Conservation (phyloP, 2,113 vertebrate genomes). For the Isurus oxyrinchus region DNA sequence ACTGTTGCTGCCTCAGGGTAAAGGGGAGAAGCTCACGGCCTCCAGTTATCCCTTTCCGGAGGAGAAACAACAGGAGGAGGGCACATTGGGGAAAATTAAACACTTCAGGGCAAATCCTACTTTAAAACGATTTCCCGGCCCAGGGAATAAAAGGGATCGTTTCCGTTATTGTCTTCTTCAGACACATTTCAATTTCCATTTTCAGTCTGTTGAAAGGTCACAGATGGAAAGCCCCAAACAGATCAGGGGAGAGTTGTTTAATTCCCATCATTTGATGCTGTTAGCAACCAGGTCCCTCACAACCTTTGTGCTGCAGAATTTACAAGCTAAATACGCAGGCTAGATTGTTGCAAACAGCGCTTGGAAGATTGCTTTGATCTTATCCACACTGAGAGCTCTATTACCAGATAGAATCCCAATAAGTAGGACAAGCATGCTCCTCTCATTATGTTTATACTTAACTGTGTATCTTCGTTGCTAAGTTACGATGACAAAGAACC, state of each 20-base stretch:
- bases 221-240: background rate
- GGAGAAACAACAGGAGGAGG: background rate
- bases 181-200: background rate
- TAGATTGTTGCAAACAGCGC: slow-evolving; percentile 65
- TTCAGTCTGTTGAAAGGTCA: background rate
- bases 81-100: background rate
- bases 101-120: background rate
- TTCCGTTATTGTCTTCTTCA: background rate
- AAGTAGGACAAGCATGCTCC: slow-evolving; percentile 34
- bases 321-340: slow-evolving; percentile 84
- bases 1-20: no score
- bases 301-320: slow-evolving; percentile 54
- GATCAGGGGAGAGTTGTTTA: background rate
- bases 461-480: slow-evolving; percentile 1
- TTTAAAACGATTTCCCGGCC: background rate
- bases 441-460: background rate
- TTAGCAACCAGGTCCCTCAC: slow-evolving; percentile 16
- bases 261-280: slow-evolving; percentile 21
- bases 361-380: slow-evolving; percentile 81
- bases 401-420: slow-evolving; percentile 72
- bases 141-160: background rate
- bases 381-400: slow-evolving; percentile 72
- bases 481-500: slow-evolving; percentile 55
- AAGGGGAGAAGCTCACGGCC: background rate
- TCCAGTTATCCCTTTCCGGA: background rate